Percentiles rank a stretch among this genome's conserved stretches.
Conservation (phyloP, 1,140 invertebrate genomes). For the Saccostrea cuccullata region DNA sequence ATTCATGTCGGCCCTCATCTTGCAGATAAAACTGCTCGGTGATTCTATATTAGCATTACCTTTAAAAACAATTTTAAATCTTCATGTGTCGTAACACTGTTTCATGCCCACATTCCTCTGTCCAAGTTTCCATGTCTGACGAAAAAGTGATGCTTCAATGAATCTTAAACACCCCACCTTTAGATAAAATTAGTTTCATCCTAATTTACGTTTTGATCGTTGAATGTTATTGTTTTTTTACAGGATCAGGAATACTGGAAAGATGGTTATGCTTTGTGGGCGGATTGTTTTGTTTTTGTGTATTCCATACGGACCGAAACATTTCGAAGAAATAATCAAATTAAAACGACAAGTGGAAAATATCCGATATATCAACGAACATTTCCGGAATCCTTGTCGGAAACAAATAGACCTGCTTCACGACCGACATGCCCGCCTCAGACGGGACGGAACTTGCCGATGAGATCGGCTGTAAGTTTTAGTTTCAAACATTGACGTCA, state of each 20-base stretch:
- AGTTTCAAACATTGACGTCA: constrained; percentile 58
- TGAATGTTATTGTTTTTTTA: constrained; percentile 33
- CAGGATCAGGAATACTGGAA: constrained; percentile 64
- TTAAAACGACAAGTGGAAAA: constrained; percentile 88
- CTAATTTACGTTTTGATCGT: too few relatives aligned
- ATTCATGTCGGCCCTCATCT: background rate
- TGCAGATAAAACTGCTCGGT: too few relatives aligned
- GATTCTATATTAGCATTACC: too few relatives aligned
- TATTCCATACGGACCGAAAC: constrained; percentile 92
- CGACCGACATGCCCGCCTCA: constrained; percentile 89
- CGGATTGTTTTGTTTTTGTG: constrained; percentile 91
- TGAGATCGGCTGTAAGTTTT: constrained; percentile 89
- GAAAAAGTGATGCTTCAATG: too few relatives aligned
- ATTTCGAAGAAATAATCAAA: constrained; percentile 89
- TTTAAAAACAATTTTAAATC: too few relatives aligned
- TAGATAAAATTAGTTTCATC: too few relatives aligned
- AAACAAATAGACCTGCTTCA: constrained; percentile 96
- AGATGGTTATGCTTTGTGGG: constrained; percentile 82
- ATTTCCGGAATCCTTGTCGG: constrained; percentile 86
- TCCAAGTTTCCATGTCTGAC: too few relatives aligned
- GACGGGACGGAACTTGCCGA: constrained; percentile 86
- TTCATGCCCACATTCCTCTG: too few relatives aligned
- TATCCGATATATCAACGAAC: constrained; percentile 82
- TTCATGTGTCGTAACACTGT: too few relatives aligned
- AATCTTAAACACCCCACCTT: too few relatives aligned